Evolutionary conservation across 2,797 vertebrate species (phyloP).

Genomic region (Pangasius larnaudii): DNA sequence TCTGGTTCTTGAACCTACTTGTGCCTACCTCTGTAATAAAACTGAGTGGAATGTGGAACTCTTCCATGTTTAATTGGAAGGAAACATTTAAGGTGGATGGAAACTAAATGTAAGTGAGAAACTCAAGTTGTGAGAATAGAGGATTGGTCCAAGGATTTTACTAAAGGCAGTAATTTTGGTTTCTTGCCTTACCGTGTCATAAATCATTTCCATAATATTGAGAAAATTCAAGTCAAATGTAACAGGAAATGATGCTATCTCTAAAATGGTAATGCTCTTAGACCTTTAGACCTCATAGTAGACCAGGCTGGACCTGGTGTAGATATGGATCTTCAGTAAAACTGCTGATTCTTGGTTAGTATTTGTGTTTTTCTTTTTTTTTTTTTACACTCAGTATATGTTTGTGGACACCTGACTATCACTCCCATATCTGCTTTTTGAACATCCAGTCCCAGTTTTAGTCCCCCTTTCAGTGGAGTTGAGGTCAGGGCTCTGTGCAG

Average conservation of each 20-base stretch:
- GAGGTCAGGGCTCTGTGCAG: neutral
- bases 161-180: no score
- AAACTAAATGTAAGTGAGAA: neutral
- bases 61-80: neutral
- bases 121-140: neutral
- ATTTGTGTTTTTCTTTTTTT: neutral
- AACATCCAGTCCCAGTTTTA: neutral
- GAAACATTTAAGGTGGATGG: neutral
- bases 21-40: neutral
- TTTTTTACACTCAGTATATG: neutral
- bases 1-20: no score
- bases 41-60: no score
- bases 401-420: neutral
- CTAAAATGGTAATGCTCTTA: neutral
- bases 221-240: neutral
- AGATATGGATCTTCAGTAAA: neutral
- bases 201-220: neutral
- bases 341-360: neutral
- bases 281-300: conserved; percentile 1
- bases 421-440: neutral
- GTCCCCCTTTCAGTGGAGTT: neutral
- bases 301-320: conserved; percentile 31
- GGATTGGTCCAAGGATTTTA: neutral
- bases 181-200: neutral
- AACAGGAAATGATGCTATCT: neutral